phyloP scores from a whole-genome alignment of 1,140 invertebrate genomes.

The Drosophila sechellia region DNA sequence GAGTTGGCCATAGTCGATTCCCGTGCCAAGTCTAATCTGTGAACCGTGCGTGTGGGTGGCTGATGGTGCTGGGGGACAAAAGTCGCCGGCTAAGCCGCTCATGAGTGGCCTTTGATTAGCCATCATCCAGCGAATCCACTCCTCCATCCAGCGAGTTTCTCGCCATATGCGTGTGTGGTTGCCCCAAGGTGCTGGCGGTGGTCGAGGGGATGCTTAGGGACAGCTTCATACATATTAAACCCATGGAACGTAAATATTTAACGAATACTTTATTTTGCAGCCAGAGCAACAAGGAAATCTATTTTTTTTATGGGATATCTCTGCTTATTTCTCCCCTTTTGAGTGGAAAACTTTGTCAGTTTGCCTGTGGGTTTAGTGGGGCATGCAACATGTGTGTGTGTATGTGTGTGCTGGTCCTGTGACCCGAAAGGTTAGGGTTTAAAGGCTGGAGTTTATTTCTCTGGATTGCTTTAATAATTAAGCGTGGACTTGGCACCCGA shows the following conservation, averaged over 20 bases:
- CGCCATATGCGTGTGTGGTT: constrained; percentile 38
- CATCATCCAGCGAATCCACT: neutral
- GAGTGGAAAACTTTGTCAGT: constrained; percentile 60
- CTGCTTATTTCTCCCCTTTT: constrained; percentile 15
- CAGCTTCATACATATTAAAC: constrained; percentile 62
- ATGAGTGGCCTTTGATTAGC: constrained; percentile 59
- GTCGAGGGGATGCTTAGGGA: constrained; percentile 5
- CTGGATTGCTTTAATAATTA: constrained; percentile 34
- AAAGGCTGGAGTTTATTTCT: constrained; percentile 11
- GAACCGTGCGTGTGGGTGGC: constrained; percentile 43
- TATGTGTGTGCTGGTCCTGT: neutral
- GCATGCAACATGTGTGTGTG: constrained; percentile 70
- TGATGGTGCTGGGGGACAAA: constrained; percentile 22
- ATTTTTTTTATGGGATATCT: constrained; percentile 53
- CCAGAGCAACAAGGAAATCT: constrained; percentile 41
- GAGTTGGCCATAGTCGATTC: constrained; percentile 6
- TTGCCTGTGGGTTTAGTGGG: neutral
- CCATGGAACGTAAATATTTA: constrained; percentile 77
- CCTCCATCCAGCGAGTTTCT: neutral
- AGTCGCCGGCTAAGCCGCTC: constrained; percentile 52
- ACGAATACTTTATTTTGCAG: constrained; percentile 72
- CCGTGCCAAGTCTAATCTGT: constrained; percentile 63
- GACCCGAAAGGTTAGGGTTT: neutral
- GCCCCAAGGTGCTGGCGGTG: constrained; percentile 38
- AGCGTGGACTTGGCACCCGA: constrained; percentile 14